Base-by-base conservation (phyloP, 2,113 vertebrate species). In the Rhinoderma darwinii region DNA sequence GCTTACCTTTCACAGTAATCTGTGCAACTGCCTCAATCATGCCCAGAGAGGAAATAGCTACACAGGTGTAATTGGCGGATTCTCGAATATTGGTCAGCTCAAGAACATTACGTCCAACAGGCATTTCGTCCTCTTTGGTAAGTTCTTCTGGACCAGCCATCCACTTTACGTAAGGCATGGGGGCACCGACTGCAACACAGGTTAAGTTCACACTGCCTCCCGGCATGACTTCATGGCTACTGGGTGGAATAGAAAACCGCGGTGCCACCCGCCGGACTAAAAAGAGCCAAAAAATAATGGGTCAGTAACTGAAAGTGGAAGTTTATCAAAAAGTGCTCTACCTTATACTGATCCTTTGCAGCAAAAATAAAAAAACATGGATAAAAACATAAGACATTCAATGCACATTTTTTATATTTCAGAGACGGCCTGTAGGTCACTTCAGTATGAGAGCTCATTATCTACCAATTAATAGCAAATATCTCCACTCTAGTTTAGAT, bases 151-250 rank as follows among this genome's bases (percentile, higher is more conserved):
- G 94, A 0, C 96, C 97, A 66, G 93, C 93, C 94, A 96, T 96
- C 98, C 98, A 99, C 93, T 98, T 99, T 83, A 99, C 97, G 0
- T 96, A 98, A 47, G 98, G 98, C 98, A 99, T 99, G 0, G 98
- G 98, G 0, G 98, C 96, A 0, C 98, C 98, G 68, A 99, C 97
- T 0, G 98, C 98, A 70, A 99, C 98, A 0, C 98, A 99, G 0
- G 98, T 99, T 87, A 99, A 96, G 93, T 99, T 99, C 89, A 99
- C 95, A 0, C 95, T 97, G 91, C 98, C 98, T 0, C 97, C 97
- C 0, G 97, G 97, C 98, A 99, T 99, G 91, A 99, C 98, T 93
- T 99, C 97, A 0, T 98, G 96, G 93, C 96, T 96, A 93, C 94
- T 97, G 27, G 98, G 98, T 88, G 98, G 98, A 91, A 99, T 99